Conservation (phyloP, 2,888 invertebrate species). For the Carpatolechia fugitivella region DNA sequence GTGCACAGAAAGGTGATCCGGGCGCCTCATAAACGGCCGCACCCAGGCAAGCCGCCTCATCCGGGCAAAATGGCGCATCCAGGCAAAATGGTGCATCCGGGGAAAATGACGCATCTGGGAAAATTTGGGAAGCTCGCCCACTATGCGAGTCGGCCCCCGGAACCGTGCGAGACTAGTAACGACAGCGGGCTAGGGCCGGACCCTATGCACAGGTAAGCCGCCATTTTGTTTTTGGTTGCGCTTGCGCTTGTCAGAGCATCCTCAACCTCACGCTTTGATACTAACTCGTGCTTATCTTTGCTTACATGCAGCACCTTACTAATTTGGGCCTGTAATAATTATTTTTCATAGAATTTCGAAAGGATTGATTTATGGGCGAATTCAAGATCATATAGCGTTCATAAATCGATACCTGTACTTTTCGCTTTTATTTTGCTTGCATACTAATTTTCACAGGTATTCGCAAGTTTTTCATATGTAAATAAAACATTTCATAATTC, state of each 20-base stretch:
- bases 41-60: constrained; percentile 71
- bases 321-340: too few species aligned
- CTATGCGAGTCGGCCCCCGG: constrained; percentile 68
- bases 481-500: too few species aligned
- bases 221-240: background rate
- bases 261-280: background rate
- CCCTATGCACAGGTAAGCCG: constrained; percentile 70
- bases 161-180: constrained; percentile 91
- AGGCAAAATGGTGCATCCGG: constrained; percentile 51
- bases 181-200: constrained; percentile 94
- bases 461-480: too few species aligned
- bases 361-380: too few species aligned
- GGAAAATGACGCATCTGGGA: constrained; percentile 41
- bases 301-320: background rate
- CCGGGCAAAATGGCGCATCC: constrained; percentile 61
- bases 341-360: too few species aligned
- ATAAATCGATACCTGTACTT: too few species aligned
- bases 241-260: background rate
- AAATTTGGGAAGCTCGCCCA: constrained; percentile 64
- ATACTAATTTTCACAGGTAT: too few species aligned
- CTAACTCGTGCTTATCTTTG: background rate
- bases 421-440: too few species aligned
- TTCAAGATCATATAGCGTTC: too few species aligned
- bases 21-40: constrained; percentile 81
- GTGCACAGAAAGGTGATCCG: constrained; percentile 84